Base-by-base conservation (phyloP, 2,888 invertebrate genomes). In the Apamea sordens region DNA sequence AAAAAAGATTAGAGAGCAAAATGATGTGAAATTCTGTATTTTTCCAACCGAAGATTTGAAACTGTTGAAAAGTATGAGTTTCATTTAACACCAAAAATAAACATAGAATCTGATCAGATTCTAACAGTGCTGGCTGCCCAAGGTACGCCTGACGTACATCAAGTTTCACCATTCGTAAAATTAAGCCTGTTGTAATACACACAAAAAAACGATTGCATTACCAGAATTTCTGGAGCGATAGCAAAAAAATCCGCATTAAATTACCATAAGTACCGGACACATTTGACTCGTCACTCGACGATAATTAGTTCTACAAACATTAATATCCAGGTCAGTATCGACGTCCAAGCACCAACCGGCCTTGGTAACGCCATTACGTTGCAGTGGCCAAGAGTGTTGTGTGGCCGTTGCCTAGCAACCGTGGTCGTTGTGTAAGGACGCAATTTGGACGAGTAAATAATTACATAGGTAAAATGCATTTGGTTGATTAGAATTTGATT, bases 261-360 rank as follows among this genome's bases (percentile, higher is more conserved):
- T 21, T 50, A 28, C n/a, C 47, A 11, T 47, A 41, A 50, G 1
- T 7, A 63, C 59, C 69, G 59, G 18, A 59, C 50, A 41, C 50
- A 50, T 53, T n/a, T 6, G 6, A 24, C 36, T 59, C 47, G 13
- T 36, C 28, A 28, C 67, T 77, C 79, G 0, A 56, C 53, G 61
- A 86, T 73, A 7, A 86, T 75, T 87, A 84, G 80, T 76, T 87
- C 71, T 47, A 87, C 87, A 84, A 87, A 80, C 87, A 84, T 83
- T 79, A 75, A 47, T 86, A 85, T 21, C 64, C 85, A 84, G 87
- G 87, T 85, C 87, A 86, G 71, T 84, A 85, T 64, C 80, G 76
- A 56, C 21, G 74, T 76, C 82, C 65, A 56, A 56, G 61, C 28
- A 28, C 15, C n/a, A n/a, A 24, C 15, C 59, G 84, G 73, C 84